Evolutionary conservation across 2,888 invertebrate genomes (phyloP).

Genomic region (Conomelus anceps): DNA sequence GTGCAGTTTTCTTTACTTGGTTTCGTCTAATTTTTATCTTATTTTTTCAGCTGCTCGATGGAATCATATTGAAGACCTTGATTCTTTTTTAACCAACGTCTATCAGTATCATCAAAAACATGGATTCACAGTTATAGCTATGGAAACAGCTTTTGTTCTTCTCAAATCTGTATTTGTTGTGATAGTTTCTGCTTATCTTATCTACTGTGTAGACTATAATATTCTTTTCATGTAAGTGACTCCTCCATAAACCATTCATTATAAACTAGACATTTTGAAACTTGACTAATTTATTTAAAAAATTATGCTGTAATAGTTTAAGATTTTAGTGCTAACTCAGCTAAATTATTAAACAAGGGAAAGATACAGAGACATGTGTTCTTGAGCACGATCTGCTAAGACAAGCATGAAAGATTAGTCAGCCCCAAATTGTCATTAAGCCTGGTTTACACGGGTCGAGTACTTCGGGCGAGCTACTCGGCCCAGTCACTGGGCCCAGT

Average conservation of each 20-base stretch:
- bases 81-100: slow-evolving; percentile 91
- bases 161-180: slow-evolving; percentile 85
- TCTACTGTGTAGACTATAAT: slow-evolving; percentile 82
- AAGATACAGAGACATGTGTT: no score
- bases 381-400: no score
- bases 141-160: slow-evolving; percentile 71
- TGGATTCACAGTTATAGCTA: slow-evolving; percentile 85
- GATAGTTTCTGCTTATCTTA: slow-evolving; percentile 72
- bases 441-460: no score
- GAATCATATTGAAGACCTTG: slow-evolving; percentile 95
- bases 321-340: no score
- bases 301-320: no score
- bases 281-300: no score
- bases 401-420: no score
- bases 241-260: slow-evolving; percentile 15
- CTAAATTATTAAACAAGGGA: no score
- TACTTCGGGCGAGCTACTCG: no score
- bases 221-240: slow-evolving; percentile 62
- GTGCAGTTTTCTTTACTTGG: neutral
- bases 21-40: neutral
- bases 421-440: no score
- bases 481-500: no score
- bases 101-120: slow-evolving; percentile 95
- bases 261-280: no score
- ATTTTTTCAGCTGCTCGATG: slow-evolving; percentile 60